Conservation (phyloP, 2,113 vertebrate species). For the Ginglymostoma cirratum region DNA sequence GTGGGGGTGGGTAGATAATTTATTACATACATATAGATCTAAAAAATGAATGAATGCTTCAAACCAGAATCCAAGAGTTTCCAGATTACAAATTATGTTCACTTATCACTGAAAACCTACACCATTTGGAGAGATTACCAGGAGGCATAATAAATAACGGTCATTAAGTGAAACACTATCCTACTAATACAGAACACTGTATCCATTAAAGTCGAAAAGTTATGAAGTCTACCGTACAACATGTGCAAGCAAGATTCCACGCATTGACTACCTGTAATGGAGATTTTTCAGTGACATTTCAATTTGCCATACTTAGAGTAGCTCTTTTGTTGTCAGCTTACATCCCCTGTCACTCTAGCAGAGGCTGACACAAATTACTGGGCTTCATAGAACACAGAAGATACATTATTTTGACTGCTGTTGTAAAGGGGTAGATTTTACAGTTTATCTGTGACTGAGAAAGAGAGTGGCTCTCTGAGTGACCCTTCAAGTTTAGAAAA, state of each 20-base stretch:
- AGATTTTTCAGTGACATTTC: conserved; percentile 30
- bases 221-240: conserved; percentile 18
- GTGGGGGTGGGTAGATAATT: not conserved
- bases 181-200: conserved; percentile 35
- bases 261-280: conserved; percentile 24
- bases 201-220: conserved; percentile 36
- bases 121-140: conserved; percentile 32
- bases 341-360: conserved; percentile 31
- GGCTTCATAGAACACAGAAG: conserved; percentile 6
- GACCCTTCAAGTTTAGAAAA: not conserved
- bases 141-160: conserved; percentile 31
- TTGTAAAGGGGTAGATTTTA: not conserved
- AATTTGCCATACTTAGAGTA: conserved; percentile 18
- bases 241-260: conserved; percentile 28
- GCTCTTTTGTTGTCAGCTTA: conserved; percentile 32
- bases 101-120: conserved; percentile 27
- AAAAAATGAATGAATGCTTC: not conserved
- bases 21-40: not conserved
- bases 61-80: not conserved
- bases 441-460: not conserved
- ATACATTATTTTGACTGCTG: not conserved
- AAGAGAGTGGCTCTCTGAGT: not conserved
- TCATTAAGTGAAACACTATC: conserved; percentile 37
- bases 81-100: conserved; percentile 29
- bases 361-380: conserved; percentile 9